phyloP scores from a whole-genome alignment of 1,140 invertebrate genomes.

The Micrasema longulum region DNA sequence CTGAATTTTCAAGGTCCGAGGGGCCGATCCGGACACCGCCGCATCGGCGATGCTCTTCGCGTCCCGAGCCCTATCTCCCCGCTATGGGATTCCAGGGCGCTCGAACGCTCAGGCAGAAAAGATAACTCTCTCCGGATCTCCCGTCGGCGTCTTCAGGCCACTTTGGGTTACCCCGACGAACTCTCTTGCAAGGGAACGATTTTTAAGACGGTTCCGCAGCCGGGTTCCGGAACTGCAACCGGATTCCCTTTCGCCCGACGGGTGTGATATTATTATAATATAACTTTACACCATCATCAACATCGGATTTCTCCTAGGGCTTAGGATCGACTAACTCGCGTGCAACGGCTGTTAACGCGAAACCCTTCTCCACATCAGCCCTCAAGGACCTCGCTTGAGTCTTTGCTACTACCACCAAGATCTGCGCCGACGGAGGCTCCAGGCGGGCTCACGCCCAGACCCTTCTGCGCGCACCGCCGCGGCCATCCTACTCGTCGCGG shows the following conservation, averaged over 20 bases:
- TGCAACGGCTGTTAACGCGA: constrained; percentile 91
- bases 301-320: constrained; percentile 75
- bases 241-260: constrained; percentile 77
- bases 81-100: constrained; percentile 78
- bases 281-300: constrained; percentile 58
- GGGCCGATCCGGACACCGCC: constrained; percentile 76
- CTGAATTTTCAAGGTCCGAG: constrained; percentile 83
- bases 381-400: constrained; percentile 86
- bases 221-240: constrained; percentile 81
- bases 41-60: constrained; percentile 79
- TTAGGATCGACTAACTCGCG: constrained; percentile 91
- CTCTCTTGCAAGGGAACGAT: constrained; percentile 70
- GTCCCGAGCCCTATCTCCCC: constrained; percentile 77
- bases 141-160: constrained; percentile 77
- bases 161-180: constrained; percentile 65
- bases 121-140: constrained; percentile 83
- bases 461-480: constrained; percentile 80
- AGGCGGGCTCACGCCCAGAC: constrained; percentile 76
- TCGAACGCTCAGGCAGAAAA: constrained; percentile 81
- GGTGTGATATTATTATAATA: constrained; percentile 76
- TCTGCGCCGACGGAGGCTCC: constrained; percentile 83
- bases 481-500: constrained; percentile 75
- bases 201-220: constrained; percentile 75
- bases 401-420: constrained; percentile 92
- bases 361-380: constrained; percentile 92